phyloP scores from a whole-genome alignment of 2,113 vertebrate genomes.

The Phylloscopus whistleri region DNA sequence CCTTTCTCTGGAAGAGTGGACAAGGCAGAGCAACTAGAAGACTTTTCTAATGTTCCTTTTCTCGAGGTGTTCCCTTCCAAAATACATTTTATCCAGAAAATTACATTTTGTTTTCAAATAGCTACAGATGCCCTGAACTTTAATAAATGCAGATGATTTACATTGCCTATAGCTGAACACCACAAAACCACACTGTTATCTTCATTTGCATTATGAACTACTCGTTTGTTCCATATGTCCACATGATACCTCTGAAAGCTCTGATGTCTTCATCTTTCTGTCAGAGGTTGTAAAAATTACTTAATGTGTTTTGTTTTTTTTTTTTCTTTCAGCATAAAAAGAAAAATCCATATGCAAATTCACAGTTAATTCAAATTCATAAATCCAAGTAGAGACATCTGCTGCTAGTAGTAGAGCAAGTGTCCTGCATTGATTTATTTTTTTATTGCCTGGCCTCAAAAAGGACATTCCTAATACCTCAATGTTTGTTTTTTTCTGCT shows the following conservation, averaged over 20 bases:
- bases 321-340: not conserved
- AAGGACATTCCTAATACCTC: not conserved
- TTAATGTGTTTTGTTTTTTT: not conserved
- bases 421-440: not conserved
- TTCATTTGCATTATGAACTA: constrained; percentile 34
- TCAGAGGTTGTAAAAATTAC: constrained; percentile 21
- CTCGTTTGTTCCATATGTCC: constrained; percentile 25
- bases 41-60: not conserved
- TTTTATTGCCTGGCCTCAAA: not conserved
- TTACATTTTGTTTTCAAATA: not conserved
- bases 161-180: not conserved
- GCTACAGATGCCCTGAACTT: not conserved
- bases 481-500: not conserved
- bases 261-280: constrained; percentile 42
- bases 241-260: not conserved
- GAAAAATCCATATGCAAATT: not conserved
- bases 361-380: constrained; percentile 10
- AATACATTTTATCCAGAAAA: not conserved
- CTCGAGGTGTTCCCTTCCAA: not conserved
- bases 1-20: not conserved
- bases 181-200: not conserved
- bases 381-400: not conserved
- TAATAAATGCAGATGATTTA: not conserved
- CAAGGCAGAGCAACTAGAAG: not conserved
- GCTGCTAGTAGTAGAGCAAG: not conserved